phyloP scores from a whole-genome alignment of 1,140 invertebrate genomes.

The Heliconius congener region DNA sequence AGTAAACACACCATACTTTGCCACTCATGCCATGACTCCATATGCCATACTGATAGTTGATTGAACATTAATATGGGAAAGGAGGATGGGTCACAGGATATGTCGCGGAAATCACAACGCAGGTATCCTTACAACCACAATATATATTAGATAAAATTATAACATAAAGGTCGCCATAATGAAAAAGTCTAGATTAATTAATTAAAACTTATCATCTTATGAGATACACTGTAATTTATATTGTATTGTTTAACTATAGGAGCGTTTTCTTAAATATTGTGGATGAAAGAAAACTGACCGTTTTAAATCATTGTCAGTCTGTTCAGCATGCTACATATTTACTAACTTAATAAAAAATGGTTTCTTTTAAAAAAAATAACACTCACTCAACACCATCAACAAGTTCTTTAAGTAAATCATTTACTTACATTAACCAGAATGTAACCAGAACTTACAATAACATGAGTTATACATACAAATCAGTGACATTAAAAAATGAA shows the following conservation, averaged over 20 bases:
- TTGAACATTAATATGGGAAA: slow-evolving; percentile 47
- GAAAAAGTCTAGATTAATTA: slow-evolving; percentile 80
- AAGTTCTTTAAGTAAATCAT: slow-evolving; percentile 74
- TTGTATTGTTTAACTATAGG: slow-evolving; percentile 74
- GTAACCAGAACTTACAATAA: slow-evolving; percentile 76
- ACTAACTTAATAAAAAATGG: slow-evolving; percentile 73
- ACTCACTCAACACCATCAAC: slow-evolving; percentile 72
- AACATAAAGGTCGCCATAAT: slow-evolving; percentile 82
- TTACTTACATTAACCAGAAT: slow-evolving; percentile 77
- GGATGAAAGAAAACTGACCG: slow-evolving; percentile 81
- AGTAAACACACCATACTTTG: slow-evolving; percentile 70
- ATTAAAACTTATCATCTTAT: slow-evolving; percentile 79
- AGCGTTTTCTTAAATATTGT: slow-evolving; percentile 81
- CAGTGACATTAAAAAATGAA: slow-evolving; percentile 65
- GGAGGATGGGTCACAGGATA: slow-evolving; percentile 60
- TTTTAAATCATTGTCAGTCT: slow-evolving; percentile 72
- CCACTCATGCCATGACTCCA: slow-evolving; percentile 63
- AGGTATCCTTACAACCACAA: slow-evolving; percentile 82
- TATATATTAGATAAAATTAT: slow-evolving; percentile 83
- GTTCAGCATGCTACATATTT: slow-evolving; percentile 73
- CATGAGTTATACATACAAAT: slow-evolving; percentile 72
- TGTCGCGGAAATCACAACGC: slow-evolving; percentile 80
- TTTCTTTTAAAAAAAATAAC: slow-evolving; percentile 74
- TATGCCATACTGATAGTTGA: slow-evolving; percentile 49
- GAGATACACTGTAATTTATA: slow-evolving; percentile 81